These are phyloP conservation scores for Latrodectus elegans DNA, from an alignment of 2,888 invertebrate species.

Conservation along the genomic window DNA sequence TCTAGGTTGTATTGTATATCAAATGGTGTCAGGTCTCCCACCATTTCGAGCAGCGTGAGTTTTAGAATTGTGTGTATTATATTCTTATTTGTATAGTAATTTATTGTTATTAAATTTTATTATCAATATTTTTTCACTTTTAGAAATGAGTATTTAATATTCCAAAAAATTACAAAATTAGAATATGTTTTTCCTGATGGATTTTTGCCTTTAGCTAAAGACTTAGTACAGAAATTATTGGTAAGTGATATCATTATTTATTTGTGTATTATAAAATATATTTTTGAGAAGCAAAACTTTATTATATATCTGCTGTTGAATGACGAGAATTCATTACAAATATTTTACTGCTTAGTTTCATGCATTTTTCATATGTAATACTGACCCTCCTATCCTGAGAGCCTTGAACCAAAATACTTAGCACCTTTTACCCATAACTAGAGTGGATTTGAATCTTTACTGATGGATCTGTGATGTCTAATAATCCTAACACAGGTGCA, in stretches of 20 bases:
- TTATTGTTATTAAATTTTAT: slow-evolving; percentile 4
- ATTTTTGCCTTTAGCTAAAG: slow-evolving; percentile 88
- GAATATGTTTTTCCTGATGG: slow-evolving; percentile 95
- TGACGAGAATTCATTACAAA: too few relatives aligned
- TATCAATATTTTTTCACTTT: slow-evolving; percentile 68
- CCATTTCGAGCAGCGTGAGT: slow-evolving; percentile 86
- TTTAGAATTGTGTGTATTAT: background rate
- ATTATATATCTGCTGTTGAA: too few relatives aligned
- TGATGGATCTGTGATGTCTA: too few relatives aligned
- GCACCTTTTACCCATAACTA: too few relatives aligned
- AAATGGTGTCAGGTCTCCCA: slow-evolving; percentile 94
- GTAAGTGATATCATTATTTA: slow-evolving; percentile 74
- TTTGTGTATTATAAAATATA: background rate
- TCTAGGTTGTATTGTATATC: slow-evolving; percentile 95
- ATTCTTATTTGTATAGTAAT: background rate
- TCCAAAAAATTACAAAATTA: slow-evolving; percentile 93
- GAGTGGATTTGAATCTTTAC: too few relatives aligned
- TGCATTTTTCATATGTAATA: too few relatives aligned
- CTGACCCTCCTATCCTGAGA: too few relatives aligned
- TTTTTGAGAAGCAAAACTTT: too few relatives aligned
- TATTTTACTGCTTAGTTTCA: too few relatives aligned
- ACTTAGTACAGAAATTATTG: slow-evolving; percentile 89
- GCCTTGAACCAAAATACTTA: too few relatives aligned
- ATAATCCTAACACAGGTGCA: too few relatives aligned
- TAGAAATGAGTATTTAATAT: slow-evolving; percentile 94